These are phyloP conservation scores for Carposina sasakii DNA, from an alignment of 1,140 invertebrate species.

Conservation along the genomic window DNA sequence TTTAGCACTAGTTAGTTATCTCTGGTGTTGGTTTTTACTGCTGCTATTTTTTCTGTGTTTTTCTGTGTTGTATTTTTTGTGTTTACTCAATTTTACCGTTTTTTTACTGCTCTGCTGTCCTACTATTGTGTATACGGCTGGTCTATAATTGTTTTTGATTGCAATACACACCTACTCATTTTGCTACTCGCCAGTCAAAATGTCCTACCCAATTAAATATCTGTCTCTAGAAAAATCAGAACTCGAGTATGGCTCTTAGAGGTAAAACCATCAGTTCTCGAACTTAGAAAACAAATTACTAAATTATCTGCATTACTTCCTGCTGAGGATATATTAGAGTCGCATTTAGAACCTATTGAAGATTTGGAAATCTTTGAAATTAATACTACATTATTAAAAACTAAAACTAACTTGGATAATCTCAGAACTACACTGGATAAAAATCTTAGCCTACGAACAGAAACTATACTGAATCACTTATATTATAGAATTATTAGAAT, in stretches of 20 bases:
- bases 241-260: constrained; percentile 10
- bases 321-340: constrained; percentile 17
- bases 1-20: no score
- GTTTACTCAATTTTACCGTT: no score
- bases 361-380: constrained; percentile 10
- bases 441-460: constrained; percentile 10
- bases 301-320: neutral
- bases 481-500: constrained; percentile 16
- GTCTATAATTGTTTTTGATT: no score
- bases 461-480: constrained; percentile 14
- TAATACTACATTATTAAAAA: constrained; percentile 7
- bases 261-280: constrained; percentile 7
- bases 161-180: no score
- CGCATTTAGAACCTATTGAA: constrained; percentile 10
- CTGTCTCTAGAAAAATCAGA: constrained; percentile 13
- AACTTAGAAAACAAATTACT: constrained; percentile 10
- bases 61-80: no score
- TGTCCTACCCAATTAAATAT: constrained; percentile 13
- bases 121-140: no score
- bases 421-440: constrained; percentile 14
- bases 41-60: no score
- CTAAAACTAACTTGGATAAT: neutral
- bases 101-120: no score
- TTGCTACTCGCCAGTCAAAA: no score
- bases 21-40: no score